Percentiles rank a stretch among this genome's conserved stretches.
These are phyloP conservation scores for Pseudochaenichthys georgianus DNA, from an alignment of 2,797 vertebrate species.

Conservation along the genomic window DNA sequence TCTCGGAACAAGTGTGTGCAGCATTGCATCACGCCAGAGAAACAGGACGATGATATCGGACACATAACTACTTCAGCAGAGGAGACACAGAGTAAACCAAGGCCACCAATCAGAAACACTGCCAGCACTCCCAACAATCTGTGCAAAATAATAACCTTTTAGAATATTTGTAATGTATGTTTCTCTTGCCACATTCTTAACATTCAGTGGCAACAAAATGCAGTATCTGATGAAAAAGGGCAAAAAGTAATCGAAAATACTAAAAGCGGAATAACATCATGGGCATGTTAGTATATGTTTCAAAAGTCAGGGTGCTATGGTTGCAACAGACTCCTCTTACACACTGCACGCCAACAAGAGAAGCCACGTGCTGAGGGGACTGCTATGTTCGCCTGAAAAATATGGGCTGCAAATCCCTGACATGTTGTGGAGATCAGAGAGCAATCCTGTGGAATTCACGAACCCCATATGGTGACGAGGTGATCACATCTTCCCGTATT, in stretches of 20 bases:
- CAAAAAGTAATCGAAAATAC: neutral
- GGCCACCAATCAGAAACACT: slow-evolving; percentile 21
- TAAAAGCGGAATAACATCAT: neutral
- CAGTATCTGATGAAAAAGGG: neutral
- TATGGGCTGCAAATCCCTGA: slow-evolving; percentile 71
- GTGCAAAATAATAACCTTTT: neutral
- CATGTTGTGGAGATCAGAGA: slow-evolving; percentile 81
- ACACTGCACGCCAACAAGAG: slow-evolving; percentile 37
- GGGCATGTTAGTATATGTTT: neutral
- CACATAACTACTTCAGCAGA: slow-evolving; percentile 29
- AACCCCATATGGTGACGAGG: slow-evolving; percentile 79
- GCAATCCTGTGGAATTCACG: slow-evolving; percentile 67
- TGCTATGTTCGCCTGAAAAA: slow-evolving; percentile 56
- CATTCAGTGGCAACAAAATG: neutral
- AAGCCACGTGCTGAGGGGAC: slow-evolving; percentile 52
- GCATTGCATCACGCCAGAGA: slow-evolving; percentile 31
- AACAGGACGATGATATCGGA: slow-evolving; percentile 33
- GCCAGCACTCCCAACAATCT: neutral
- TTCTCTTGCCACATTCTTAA: neutral
- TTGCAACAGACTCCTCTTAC: slow-evolving; percentile 47
- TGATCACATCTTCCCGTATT: slow-evolving; percentile 65
- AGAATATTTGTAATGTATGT: too few relatives aligned
- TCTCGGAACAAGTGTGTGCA: slow-evolving; percentile 46
- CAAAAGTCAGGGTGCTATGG: slow-evolving; percentile 22
- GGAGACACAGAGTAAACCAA: slow-evolving; percentile 11